These are phyloP conservation scores for Rhombomys opimus DNA, from an alignment of 2,113 vertebrate species.

Conservation along the genomic window DNA sequence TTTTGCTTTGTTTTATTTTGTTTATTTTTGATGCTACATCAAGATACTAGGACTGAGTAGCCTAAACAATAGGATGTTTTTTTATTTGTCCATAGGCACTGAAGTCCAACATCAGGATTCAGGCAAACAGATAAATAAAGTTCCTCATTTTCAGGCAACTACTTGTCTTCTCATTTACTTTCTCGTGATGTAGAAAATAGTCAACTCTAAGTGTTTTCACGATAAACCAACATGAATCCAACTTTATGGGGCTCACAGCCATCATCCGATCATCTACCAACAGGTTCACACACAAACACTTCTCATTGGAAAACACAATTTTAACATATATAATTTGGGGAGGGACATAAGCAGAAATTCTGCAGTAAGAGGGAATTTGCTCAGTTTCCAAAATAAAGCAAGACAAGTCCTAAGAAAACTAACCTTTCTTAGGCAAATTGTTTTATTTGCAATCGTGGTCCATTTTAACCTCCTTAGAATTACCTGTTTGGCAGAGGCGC, in stretches of 20 bases:
- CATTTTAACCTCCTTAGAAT: not conserved
- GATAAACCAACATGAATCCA: not conserved
- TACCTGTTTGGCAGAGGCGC: too few species aligned
- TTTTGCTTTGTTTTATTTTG: too few species aligned
- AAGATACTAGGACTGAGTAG: not conserved
- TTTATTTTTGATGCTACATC: not conserved
- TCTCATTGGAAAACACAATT: not conserved
- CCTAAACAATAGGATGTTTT: not conserved
- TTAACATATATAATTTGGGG: not conserved
- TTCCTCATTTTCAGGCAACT: not conserved
- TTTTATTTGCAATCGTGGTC: not conserved
- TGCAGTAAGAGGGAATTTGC: not conserved
- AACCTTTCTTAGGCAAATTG: not conserved
- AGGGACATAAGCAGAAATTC: not conserved
- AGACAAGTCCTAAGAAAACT: not conserved
- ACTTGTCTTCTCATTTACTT: not conserved
- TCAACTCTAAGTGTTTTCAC: not conserved
- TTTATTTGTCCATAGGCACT: not conserved
- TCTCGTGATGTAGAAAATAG: not conserved
- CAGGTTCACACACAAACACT: not conserved
- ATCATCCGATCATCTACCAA: not conserved
- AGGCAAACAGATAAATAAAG: not conserved
- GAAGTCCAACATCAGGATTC: not conserved
- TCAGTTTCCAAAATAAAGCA: not conserved
- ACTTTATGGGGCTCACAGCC: not conserved